Percentiles rank a stretch among this genome's conserved stretches.
Evolutionary conservation across 2,797 vertebrate genomes (phyloP).

Genomic region (Lagorchestes hirsutus): DNA sequence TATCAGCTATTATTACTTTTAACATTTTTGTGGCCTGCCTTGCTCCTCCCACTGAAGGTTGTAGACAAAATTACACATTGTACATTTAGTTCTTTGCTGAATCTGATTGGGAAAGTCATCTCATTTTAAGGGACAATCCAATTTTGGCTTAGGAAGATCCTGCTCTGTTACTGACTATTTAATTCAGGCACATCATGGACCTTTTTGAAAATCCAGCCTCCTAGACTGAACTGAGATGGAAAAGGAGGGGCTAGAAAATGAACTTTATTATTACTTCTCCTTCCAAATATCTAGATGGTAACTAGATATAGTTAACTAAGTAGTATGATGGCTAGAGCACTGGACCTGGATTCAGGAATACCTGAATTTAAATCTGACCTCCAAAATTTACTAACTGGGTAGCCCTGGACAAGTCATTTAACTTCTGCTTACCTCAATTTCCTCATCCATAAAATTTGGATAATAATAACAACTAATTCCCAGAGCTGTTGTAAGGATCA

Average conservation of each 20-base stretch:
- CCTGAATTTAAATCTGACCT: neutral
- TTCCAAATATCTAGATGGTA: neutral
- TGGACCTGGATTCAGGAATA: neutral
- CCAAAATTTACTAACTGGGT: neutral
- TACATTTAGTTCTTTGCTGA: neutral
- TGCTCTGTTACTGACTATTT: neutral
- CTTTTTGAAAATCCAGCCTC: neutral
- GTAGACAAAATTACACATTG: neutral
- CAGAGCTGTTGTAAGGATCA: neutral
- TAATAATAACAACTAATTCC: neutral
- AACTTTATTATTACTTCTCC: neutral
- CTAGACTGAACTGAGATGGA: neutral
- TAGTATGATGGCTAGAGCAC: neutral
- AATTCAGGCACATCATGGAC: neutral
- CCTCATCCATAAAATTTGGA: neutral
- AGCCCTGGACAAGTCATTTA: neutral
- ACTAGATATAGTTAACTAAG: neutral
- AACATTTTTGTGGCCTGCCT: neutral
- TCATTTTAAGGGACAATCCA: neutral
- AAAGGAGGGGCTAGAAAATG: neutral
- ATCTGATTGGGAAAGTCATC: neutral
- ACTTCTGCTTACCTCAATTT: neutral
- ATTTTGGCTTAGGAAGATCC: neutral
- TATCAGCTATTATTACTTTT: neutral
- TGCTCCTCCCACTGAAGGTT: neutral